Evolutionary conservation across 2,113 vertebrate genomes (phyloP).

Genomic region (Platichthys flesus): DNA sequence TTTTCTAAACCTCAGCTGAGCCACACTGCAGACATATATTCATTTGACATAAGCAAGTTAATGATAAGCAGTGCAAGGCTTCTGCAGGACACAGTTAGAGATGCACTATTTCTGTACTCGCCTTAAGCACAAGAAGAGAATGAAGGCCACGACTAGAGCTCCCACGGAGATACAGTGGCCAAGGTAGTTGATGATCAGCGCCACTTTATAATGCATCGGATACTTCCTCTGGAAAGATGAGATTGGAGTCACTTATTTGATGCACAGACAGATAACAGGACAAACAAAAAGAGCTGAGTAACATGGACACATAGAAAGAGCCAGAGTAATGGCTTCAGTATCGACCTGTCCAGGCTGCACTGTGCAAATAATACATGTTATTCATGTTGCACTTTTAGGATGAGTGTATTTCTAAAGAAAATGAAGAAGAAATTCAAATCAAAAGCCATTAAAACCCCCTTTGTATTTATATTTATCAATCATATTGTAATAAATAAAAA

Average conservation of each 20-base stretch:
- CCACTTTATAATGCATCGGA: constrained; percentile 92
- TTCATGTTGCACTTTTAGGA: too few species aligned
- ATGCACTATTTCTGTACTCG: constrained; percentile 81
- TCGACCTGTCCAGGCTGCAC: not conserved
- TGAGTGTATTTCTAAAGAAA: too few species aligned
- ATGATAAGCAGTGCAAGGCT: constrained; percentile 43
- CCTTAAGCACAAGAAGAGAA: constrained; percentile 96
- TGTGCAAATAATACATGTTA: not conserved
- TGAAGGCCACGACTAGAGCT: constrained; percentile 93
- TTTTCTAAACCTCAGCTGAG: not conserved
- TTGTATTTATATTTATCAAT: too few species aligned
- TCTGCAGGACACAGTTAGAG: constrained; percentile 44
- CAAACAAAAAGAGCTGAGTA: not conserved
- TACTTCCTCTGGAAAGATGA: constrained; percentile 89
- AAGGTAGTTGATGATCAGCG: constrained; percentile 97
- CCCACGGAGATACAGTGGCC: constrained; percentile 96
- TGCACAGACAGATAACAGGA: constrained; percentile 28
- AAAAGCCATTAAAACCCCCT: too few species aligned
- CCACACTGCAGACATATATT: constrained; percentile 19
- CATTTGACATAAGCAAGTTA: constrained; percentile 66
- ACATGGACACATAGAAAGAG: not conserved
- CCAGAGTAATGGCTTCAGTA: not conserved
- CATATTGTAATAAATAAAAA: too few species aligned
- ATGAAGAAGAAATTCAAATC: too few species aligned
- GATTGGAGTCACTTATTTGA: constrained; percentile 38